Percentiles rank a stretch among this genome's conserved stretches.
Conservation (phyloP, 1,140 invertebrate genomes). For the Drosophila lowei region DNA sequence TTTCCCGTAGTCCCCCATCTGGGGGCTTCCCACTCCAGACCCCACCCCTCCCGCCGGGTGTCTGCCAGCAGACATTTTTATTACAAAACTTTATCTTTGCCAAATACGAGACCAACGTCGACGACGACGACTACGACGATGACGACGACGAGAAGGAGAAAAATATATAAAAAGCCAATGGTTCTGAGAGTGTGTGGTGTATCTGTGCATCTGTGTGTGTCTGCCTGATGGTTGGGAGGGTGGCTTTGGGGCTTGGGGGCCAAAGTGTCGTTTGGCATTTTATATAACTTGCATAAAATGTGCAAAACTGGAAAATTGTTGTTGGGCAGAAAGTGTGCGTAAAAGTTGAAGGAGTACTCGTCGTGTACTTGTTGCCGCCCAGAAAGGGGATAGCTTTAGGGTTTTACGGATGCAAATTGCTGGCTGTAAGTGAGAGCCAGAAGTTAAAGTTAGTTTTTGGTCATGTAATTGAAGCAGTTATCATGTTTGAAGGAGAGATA, state of each 20-base stretch:
- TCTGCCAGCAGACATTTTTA: slow-evolving; percentile 78
- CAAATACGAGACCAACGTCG: slow-evolving; percentile 70
- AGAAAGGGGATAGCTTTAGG: no score
- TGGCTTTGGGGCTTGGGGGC: slow-evolving; percentile 2
- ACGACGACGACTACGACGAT: slow-evolving; percentile 41
- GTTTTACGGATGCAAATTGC: not conserved
- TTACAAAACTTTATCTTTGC: slow-evolving; percentile 82
- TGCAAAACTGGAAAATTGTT: slow-evolving; percentile 47
- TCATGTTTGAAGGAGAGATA: no score
- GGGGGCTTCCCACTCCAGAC: slow-evolving; percentile 20
- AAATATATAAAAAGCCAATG: slow-evolving; percentile 58
- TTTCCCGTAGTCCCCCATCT: not conserved
- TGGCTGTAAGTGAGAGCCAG: not conserved
- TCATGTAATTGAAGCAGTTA: no score
- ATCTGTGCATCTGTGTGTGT: not conserved
- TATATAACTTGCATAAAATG: slow-evolving; percentile 78
- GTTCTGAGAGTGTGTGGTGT: slow-evolving; percentile 10
- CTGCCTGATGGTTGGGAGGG: not conserved
- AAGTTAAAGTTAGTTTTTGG: not conserved
- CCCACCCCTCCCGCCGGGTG: slow-evolving; percentile 5
- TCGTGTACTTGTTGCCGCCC: slow-evolving; percentile 52
- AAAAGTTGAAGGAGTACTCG: slow-evolving; percentile 1
- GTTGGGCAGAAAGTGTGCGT: slow-evolving; percentile 36
- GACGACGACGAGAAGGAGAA: slow-evolving; percentile 29
- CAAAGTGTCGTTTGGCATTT: slow-evolving; percentile 64